Conservation (phyloP, 2,888 invertebrate genomes). For the Watsonalla cultraria region DNA sequence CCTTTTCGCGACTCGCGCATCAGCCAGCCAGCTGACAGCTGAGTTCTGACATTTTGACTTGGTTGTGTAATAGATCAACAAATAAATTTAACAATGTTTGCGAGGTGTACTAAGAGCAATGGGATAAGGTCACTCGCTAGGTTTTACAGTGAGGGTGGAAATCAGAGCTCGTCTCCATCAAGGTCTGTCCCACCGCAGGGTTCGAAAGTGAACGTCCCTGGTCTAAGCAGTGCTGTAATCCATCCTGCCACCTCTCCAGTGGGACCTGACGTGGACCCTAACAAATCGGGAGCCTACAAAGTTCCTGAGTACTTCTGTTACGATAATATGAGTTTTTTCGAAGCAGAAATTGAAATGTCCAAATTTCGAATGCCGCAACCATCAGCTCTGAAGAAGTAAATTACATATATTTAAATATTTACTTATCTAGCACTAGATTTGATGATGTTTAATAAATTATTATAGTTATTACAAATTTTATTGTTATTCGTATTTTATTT, state of each 20-base stretch:
- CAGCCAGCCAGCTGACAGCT: conserved; percentile 23
- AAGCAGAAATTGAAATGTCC: conserved; percentile 92
- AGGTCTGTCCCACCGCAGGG: conserved; percentile 11
- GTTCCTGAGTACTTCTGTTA: conserved; percentile 94
- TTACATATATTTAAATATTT: not conserved
- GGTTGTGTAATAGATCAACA: conserved; percentile 43
- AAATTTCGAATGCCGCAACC: conserved; percentile 89
- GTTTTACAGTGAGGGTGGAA: conserved; percentile 42
- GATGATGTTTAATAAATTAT: conserved; percentile 5
- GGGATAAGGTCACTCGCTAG: conserved; percentile 29
- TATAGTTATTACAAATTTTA: not conserved
- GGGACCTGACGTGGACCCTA: conserved; percentile 84
- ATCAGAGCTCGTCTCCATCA: conserved; percentile 25
- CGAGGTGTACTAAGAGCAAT: conserved; percentile 16
- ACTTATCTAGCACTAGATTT: not conserved
- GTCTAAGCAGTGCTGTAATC: conserved; percentile 80
- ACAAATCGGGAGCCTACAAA: conserved; percentile 86
- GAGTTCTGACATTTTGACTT: conserved; percentile 3
- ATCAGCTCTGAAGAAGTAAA: conserved; percentile 73
- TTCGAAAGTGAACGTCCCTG: conserved; percentile 74
- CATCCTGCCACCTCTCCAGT: conserved; percentile 76
- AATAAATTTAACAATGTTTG: conserved; percentile 21
- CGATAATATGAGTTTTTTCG: conserved; percentile 85
- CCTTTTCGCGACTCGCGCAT: too few relatives aligned
- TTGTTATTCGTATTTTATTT: not conserved